phyloP scores from a whole-genome alignment of 2,797 vertebrate species.

The Glossophaga mutica region DNA sequence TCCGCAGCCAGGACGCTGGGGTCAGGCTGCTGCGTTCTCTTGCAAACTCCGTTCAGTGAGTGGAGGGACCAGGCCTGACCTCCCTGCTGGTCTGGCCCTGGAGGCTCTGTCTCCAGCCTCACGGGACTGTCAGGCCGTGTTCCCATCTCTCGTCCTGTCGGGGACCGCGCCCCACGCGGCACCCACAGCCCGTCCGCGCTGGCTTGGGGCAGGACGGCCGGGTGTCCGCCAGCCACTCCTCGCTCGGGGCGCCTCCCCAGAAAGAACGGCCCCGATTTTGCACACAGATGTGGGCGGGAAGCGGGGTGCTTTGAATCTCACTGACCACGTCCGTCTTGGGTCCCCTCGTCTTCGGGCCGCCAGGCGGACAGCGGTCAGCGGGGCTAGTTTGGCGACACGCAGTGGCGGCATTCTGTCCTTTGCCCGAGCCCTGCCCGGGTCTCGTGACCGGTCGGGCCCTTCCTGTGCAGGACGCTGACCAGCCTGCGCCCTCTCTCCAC shows the following conservation, averaged over 20 bases:
- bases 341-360: background rate
- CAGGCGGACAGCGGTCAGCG: accelerated
- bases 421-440: background rate
- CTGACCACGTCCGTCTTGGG: accelerated
- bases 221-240: accelerated
- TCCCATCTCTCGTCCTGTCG: accelerated
- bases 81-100: too few relatives aligned
- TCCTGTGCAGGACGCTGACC: background rate
- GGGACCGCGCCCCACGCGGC: accelerated
- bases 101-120: background rate
- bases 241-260: too few relatives aligned
- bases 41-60: background rate
- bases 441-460: accelerated
- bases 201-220: accelerated
- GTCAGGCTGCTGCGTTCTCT: background rate
- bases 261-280: background rate
- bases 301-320: accelerated
- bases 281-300: accelerated
- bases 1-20: background rate
- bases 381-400: too few relatives aligned
- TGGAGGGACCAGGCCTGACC: background rate
- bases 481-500: constrained; percentile 39
- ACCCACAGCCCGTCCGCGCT: accelerated
- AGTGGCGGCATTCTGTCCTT: background rate
- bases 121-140: accelerated